Evolutionary conservation across 1,140 invertebrate genomes (phyloP).

Genomic region (Diuraphis noxia): DNA sequence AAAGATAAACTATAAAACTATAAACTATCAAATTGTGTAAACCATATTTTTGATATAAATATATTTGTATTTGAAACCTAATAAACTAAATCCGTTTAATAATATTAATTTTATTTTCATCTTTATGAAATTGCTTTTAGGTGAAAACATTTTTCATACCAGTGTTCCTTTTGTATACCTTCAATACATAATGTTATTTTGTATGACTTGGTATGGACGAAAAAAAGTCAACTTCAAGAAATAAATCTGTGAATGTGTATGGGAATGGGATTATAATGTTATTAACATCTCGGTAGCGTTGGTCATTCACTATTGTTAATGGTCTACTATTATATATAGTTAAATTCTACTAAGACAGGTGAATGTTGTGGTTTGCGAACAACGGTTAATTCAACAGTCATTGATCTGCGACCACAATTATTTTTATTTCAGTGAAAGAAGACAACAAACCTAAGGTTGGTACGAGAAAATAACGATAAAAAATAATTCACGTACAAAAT

Average conservation of each 20-base stretch:
- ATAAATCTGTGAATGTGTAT: background rate
- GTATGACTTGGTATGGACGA: background rate
- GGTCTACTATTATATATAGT: background rate
- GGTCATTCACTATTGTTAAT: background rate
- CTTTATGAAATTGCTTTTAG: background rate
- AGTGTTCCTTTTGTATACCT: background rate
- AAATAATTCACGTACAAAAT: background rate
- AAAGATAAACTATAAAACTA: background rate
- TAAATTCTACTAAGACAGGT: background rate
- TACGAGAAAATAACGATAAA: background rate
- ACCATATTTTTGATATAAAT: conserved; percentile 27
- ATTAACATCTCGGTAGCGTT: background rate
- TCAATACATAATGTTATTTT: background rate
- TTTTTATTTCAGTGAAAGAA: background rate
- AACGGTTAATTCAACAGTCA: background rate
- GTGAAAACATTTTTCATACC: background rate
- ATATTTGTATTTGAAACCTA: conserved; percentile 25
- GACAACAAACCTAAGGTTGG: background rate
- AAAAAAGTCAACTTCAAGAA: background rate
- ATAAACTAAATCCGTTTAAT: conserved; percentile 45
- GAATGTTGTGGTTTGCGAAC: background rate
- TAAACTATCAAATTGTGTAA: background rate
- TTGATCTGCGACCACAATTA: background rate
- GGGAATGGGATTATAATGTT: background rate
- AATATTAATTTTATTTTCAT: background rate